Evolutionary conservation across 1,140 invertebrate genomes (phyloP), one percentile per base, ranked within the genome.

Genomic region (Parasteatoda tepidariorum): DNA sequence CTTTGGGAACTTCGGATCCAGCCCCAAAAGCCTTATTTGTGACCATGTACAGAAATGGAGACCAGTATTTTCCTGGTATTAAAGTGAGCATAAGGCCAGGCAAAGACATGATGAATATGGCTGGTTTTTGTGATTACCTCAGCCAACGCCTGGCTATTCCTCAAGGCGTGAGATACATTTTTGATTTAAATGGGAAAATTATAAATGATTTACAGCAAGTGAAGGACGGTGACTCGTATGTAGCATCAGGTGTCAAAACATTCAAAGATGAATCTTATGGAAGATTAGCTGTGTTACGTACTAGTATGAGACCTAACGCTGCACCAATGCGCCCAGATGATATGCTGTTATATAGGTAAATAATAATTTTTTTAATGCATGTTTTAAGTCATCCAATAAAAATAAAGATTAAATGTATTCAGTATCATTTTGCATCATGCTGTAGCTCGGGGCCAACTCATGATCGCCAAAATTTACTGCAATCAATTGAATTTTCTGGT

Each of bases 11-110:
- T 15, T 57, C 62, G 6, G 54, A 67, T 1, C 34, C 64, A 71
- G 57, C 55, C 3, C 68, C 66, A 9, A 92, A 94, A 85, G 95
- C 95, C 0, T 91, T 86, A 62, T 89, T 95, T 18, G 95, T 98
- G 48, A 93, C 94, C 0, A 97, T 98, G 89, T 98, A 95, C 89
- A 93, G 94, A 87, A 98, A 98, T 92, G 96, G 96, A 4, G 96
- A 98, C 88, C 93, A 94, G 0, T 96, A 96, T 88, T 96, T 94
- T 88, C 95, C 95, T 33, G 95, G 96, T 0, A 92, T 96, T 26
- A 95, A 96, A 88, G 94, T 95, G 87, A 93, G 95, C 54, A 96
- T 98, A 87, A 95, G 95, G 85, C 94, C 95, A 2, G 94, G 95
- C 0, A 91, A 95, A 81, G 95, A 97, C 88, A 94, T 97, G 85